Evolutionary conservation across 2,113 vertebrate genomes (phyloP).

Genomic region (Stomatorhinus ivindoensis): DNA sequence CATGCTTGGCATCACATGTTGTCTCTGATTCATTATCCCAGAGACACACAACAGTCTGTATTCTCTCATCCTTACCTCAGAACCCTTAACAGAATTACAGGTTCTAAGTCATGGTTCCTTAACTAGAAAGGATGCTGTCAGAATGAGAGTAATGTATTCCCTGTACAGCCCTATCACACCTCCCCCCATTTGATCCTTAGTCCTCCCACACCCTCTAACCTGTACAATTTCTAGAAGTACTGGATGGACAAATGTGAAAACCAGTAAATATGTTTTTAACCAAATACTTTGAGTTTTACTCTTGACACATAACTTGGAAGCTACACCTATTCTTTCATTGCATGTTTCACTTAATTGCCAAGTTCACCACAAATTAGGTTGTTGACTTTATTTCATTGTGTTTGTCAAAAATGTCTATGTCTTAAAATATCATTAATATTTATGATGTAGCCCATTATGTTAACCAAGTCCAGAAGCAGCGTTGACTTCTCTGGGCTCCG

Average conservation of each 20-base stretch:
- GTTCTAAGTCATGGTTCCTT: constrained; percentile 49
- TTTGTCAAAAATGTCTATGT: neutral
- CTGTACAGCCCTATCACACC: neutral
- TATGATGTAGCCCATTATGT: no score
- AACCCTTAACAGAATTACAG: constrained; percentile 33
- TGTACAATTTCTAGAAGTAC: neutral
- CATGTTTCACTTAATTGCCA: neutral
- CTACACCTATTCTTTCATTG: neutral
- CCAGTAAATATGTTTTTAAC: neutral
- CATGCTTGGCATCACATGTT: neutral
- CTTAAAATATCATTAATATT: neutral
- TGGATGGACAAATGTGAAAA: neutral
- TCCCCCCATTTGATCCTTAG: neutral
- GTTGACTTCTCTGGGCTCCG: no score
- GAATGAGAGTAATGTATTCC: neutral
- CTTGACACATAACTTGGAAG: neutral
- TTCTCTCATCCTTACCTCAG: constrained; percentile 39
- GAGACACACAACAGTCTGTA: neutral
- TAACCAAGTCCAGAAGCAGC: neutral
- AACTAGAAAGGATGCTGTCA: constrained; percentile 38
- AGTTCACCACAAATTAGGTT: neutral
- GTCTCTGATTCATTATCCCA: neutral
- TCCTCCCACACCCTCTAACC: neutral
- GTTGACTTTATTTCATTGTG: neutral
- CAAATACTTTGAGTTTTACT: neutral